phyloP scores from a whole-genome alignment of 2,113 vertebrate species.

The Chaetura pelagica region DNA sequence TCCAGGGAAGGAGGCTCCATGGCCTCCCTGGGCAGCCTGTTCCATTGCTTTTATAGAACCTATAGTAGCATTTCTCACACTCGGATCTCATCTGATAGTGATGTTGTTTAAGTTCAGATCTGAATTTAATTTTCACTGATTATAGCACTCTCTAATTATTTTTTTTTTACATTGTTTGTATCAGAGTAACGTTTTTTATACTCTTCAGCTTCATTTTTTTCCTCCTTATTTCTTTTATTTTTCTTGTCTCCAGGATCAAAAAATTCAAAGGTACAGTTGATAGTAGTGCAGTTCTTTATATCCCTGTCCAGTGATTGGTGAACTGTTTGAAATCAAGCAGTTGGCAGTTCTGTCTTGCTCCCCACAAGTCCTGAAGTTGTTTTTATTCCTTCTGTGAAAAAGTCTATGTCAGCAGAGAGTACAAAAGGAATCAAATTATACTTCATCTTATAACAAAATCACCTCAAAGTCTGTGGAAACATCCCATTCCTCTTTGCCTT shows the following conservation, averaged over 20 bases:
- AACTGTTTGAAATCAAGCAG: conserved; percentile 7
- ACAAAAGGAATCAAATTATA: conserved; percentile 59
- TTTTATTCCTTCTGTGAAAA: conserved; percentile 52
- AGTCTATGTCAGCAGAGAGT: conserved; percentile 45
- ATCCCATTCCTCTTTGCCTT: conserved; percentile 47
- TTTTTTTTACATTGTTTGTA: background rate
- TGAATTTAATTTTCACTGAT: background rate
- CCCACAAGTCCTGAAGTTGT: conserved; percentile 37
- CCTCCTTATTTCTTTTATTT: background rate
- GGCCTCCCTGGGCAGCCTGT: no score
- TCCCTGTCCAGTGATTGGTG: background rate
- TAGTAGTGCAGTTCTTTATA: background rate
- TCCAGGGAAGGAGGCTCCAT: no score
- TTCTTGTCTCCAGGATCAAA: background rate
- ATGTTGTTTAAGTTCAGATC: background rate
- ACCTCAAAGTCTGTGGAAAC: conserved; percentile 37
- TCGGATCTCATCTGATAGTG: background rate
- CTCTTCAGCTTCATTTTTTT: background rate
- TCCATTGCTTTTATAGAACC: background rate
- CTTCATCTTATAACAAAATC: conserved; percentile 49
- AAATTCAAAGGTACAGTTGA: background rate
- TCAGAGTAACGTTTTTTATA: background rate
- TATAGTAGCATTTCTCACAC: background rate
- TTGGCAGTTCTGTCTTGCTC: conserved; percentile 41
- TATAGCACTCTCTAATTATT: background rate